Evolutionary conservation across 2,113 vertebrate genomes (phyloP), one percentile per base, ranked within the genome.

Genomic region (Cyprinodon variegatus): DNA sequence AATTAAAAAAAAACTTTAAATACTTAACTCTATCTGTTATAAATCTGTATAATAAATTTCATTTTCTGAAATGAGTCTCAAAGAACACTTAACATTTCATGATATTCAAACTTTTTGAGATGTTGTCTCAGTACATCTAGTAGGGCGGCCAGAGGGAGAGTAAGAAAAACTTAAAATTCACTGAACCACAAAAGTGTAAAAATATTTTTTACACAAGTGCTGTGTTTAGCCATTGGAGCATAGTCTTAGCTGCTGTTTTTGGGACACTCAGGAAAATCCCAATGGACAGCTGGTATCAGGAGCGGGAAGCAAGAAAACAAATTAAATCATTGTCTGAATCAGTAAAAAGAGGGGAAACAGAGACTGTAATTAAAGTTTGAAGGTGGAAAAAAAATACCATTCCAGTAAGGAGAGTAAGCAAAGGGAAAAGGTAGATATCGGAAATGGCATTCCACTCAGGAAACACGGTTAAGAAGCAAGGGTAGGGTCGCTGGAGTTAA

Each of bases 221-320:
- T 87, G 85, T 82, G 78, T 81, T 88, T 66, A 88, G 80, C 81
- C 83, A 84, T 84, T 91, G 90, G 86, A 90, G 89, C 61, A 43
- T 77, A 86, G 89, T 82, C 81, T 83, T 88, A 81, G 91, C 72
- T 69, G 85, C 85, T 83, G 81, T 77, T 83, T 29, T 89, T 80
- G 70, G 68, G 84, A 93, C 74, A 93, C 78, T 90, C 84, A 79
- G 74, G 76, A 92, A 80, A 80, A 92, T 79, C 90, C 92, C 93
- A 93, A 93, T 91, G 90, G 86, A 91, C 74, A 85, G 79, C 68
- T 93, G 90, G 88, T 90, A 93, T 91, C 90, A 90, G 89, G 86
- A 72, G 57, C 66, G 20, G 85, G 81, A 85, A 89, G 86, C 84
- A 81, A 86, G 87, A 82, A 85, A 89, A 80, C 36, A 90, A 91